These are phyloP conservation scores for Cliona cf. orientalis DNA, from an alignment of 37 sponge, comb jelly and placozoan genomes.

Conservation along the genomic window DNA sequence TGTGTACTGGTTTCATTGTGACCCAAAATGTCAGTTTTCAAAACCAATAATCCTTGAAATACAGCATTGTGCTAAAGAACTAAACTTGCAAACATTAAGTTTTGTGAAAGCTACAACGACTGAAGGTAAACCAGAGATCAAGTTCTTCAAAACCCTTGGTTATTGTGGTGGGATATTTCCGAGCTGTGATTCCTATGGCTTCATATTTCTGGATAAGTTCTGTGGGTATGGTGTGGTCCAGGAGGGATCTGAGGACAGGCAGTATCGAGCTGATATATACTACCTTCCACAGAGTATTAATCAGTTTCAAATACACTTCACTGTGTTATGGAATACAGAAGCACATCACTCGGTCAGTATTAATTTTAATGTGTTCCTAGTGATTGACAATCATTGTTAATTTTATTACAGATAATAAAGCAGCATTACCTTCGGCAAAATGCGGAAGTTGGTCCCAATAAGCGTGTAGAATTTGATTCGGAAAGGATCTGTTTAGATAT, in stretches of 20 bases:
- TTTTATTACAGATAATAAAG: neutral
- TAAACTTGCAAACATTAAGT: neutral
- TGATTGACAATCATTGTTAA: neutral
- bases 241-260: neutral
- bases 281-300: neutral
- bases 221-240: neutral
- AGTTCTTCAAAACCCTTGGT: too few species aligned
- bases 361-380: neutral
- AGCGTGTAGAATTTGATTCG: neutral
- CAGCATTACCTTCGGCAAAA: neutral
- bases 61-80: neutral
- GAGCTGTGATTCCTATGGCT: neutral
- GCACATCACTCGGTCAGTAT: neutral
- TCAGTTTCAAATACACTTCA: neutral
- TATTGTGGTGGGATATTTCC: neutral
- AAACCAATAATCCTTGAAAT: too few species aligned
- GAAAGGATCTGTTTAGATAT: neutral
- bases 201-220: neutral
- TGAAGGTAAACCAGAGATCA: too few species aligned
- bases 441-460: neutral
- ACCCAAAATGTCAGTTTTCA: too few species aligned
- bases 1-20: too few species aligned
- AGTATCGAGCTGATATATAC: neutral
- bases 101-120: too few species aligned
- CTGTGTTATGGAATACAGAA: neutral